Conservation (phyloP, 2,888 invertebrate species). For the Lasioglossum lativentre region DNA sequence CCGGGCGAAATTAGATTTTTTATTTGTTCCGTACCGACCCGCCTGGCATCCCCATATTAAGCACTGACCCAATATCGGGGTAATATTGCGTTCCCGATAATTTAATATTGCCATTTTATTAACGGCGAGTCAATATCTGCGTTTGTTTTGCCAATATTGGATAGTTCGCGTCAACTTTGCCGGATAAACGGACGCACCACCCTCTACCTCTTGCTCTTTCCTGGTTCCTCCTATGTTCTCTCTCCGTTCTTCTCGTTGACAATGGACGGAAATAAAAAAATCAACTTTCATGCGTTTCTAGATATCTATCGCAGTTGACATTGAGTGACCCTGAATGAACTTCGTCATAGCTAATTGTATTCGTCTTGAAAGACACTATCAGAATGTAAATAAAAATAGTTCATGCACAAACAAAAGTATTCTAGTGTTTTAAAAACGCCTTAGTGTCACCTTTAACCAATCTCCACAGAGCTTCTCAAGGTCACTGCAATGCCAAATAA, state of each 20-base stretch:
- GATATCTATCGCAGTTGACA: too few relatives aligned
- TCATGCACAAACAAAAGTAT: too few relatives aligned
- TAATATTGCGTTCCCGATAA: constrained; percentile 50
- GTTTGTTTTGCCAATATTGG: constrained; percentile 34
- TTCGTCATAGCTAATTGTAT: too few relatives aligned
- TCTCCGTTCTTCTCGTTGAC: not conserved
- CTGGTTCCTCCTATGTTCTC: not conserved
- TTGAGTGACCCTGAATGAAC: too few relatives aligned
- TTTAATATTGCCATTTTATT: constrained; percentile 59
- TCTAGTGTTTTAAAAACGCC: too few relatives aligned
- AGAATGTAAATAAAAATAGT: too few relatives aligned
- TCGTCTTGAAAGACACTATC: too few relatives aligned
- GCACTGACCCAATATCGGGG: constrained; percentile 47
- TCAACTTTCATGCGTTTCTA: not conserved
- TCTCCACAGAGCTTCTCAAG: too few relatives aligned
- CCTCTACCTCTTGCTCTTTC: not conserved
- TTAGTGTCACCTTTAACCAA: too few relatives aligned
- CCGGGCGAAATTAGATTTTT: constrained; percentile 48
- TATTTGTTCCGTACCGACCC: constrained; percentile 49
- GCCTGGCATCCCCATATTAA: constrained; percentile 50
- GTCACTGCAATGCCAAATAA: too few relatives aligned
- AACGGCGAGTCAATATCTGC: constrained; percentile 51
- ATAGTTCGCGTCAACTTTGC: constrained; percentile 18
- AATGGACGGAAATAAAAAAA: not conserved
- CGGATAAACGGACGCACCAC: not conserved